Conservation (phyloP, 2,888 invertebrate genomes). For the Lasioglossum marginatum region DNA sequence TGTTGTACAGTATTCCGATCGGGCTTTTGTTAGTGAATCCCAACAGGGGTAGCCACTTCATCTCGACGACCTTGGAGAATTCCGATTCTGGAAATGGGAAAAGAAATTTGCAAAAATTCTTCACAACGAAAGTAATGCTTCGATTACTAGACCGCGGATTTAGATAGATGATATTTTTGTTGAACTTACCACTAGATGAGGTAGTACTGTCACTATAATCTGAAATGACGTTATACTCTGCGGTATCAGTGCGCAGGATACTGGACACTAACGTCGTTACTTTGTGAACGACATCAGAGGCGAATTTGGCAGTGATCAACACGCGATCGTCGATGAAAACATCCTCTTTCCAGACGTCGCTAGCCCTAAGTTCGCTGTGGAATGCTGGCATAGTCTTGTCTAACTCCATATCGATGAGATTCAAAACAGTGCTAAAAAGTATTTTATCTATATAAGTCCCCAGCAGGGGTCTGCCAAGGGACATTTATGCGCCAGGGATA, state of each 20-base stretch:
- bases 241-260: conserved; percentile 46
- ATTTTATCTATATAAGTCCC: too few relatives aligned
- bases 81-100: background rate
- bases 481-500: too few relatives aligned
- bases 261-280: conserved; percentile 25
- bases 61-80: conserved; percentile 32
- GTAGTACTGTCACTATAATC: background rate
- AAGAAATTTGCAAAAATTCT: background rate
- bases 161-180: background rate
- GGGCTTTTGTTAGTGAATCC: conserved; percentile 75
- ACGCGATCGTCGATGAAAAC: conserved; percentile 68
- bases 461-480: too few relatives aligned
- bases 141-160: too few relatives aligned
- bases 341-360: conserved; percentile 65
- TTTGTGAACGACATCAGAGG: conserved; percentile 72
- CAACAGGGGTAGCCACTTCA: conserved; percentile 73
- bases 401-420: conserved; percentile 75
- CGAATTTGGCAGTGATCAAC: conserved; percentile 73
- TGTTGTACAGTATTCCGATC: conserved; percentile 71
- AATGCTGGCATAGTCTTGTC: conserved; percentile 72
- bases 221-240: background rate
- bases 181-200: background rate
- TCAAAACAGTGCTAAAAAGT: conserved; percentile 61
- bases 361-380: conserved; percentile 63
- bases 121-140: background rate